Percentiles rank a stretch among this genome's conserved stretches.
Conservation (phyloP, 2,888 invertebrate species). For the Platerodrilus igneus region DNA sequence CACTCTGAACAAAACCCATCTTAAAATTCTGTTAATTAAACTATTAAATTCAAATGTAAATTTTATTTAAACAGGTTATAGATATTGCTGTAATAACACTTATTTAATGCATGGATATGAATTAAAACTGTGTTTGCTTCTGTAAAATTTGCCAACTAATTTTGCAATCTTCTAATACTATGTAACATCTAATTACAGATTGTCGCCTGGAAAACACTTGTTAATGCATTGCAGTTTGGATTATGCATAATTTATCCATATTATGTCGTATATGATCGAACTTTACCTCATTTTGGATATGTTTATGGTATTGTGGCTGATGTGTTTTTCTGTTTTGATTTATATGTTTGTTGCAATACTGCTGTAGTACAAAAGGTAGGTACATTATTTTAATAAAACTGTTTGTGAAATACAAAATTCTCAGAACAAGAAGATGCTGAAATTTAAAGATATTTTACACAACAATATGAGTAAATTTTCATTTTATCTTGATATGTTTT, state of each 20-base stretch:
- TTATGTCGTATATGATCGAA: constrained; percentile 5
- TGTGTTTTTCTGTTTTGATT: constrained; percentile 3
- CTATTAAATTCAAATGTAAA: no score
- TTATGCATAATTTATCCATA: constrained; percentile 10
- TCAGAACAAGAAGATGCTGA: constrained; percentile 46
- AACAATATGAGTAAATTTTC: constrained; percentile 49
- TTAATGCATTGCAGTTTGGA: constrained; percentile 2
- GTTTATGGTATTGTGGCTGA: constrained; percentile 9
- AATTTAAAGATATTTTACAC: constrained; percentile 49
- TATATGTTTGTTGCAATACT: constrained; percentile 7
- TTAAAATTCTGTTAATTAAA: no score
- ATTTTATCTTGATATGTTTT: constrained; percentile 50
- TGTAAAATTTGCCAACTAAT: no score
- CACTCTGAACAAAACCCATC: no score
- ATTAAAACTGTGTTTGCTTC: no score
- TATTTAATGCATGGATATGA: no score
- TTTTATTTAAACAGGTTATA: no score
- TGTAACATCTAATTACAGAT: constrained; percentile 4
- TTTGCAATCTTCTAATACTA: not conserved
- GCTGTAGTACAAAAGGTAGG: constrained; percentile 10
- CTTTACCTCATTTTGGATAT: not conserved
- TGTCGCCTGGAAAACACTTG: not conserved
- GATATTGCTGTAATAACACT: no score
- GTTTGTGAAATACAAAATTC: constrained; percentile 17
- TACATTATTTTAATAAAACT: not conserved